Evolutionary conservation across 2,113 vertebrate species (phyloP), one percentile per base, ranked within the genome.

Genomic region (Sinosuthora webbiana): DNA sequence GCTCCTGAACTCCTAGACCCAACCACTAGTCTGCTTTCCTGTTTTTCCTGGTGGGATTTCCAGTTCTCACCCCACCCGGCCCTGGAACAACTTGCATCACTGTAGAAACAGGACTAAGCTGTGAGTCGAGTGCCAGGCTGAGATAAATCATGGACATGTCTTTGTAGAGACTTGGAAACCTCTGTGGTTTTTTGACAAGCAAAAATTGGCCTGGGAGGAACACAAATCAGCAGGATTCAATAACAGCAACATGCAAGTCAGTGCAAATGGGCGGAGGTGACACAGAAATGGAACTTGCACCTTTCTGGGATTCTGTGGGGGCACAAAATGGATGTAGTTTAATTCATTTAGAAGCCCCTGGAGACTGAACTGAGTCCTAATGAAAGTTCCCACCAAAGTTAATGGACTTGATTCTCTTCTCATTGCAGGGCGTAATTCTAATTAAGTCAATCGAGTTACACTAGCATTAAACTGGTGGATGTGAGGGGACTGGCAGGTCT

Each of bases 331-430:
- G 77, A 81, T 78, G 85, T 37, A 52, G 76, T 63, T 93, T 89
- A 83, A 83, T 81, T 91, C 93, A 88, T 91, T 93, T 88, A 70
- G 70, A 93, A 83, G 50, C 37, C 93, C 87, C 75, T 80, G 50
- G 67, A 83, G 95, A 80, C 59, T 42, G 63, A 91, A 93, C 68
- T 93, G 92, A 93, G 84, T 83, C 96, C 94, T 96, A 94, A 96
- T 96, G 96, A 96, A 97, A 95, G 79, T 93, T 97, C 82, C 90
- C 76, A 88, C 91, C 76, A 69, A 97, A 97, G 94, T 96, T 96
- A 97, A 97, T 95, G 95, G 95, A 93, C 87, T 92, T 90, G 76
- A 86, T 97, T 96, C 79, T 83, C 59, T 64, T 91, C 95, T 90
- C 82, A 86, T 96, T 90, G 90, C 94, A 75, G 90, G 95, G 87